Evolutionary conservation across 2,888 invertebrate species (phyloP).

Genomic region (Plagodis pulveraria): DNA sequence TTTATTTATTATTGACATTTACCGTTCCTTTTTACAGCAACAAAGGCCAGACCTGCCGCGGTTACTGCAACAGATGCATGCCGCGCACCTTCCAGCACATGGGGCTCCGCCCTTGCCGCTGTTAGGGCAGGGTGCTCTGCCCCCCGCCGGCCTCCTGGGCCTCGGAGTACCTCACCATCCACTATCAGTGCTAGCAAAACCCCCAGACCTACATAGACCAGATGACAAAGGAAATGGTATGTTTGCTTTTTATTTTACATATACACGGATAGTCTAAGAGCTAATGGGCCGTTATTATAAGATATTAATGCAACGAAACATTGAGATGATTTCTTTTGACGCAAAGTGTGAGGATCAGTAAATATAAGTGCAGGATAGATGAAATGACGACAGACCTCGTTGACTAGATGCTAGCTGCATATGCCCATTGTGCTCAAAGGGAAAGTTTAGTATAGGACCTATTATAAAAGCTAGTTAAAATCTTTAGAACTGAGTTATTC

Average conservation of each 20-base stretch:
- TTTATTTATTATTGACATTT: neutral
- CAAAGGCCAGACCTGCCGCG: constrained; percentile 93
- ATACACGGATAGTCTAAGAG: neutral
- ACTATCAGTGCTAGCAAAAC: constrained; percentile 90
- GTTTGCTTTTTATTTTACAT: constrained; percentile 39
- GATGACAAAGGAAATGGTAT: constrained; percentile 92
- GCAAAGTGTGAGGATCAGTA: too few relatives aligned
- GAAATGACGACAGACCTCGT: too few relatives aligned
- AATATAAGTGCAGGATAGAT: too few relatives aligned
- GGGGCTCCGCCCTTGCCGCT: constrained; percentile 89
- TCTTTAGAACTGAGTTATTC: too few relatives aligned
- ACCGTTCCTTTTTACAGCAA: constrained; percentile 85
- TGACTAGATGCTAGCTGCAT: too few relatives aligned
- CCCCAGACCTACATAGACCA: constrained; percentile 91
- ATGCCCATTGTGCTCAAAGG: too few relatives aligned
- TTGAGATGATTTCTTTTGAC: too few relatives aligned
- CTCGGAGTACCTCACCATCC: constrained; percentile 90
- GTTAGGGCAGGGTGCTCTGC: constrained; percentile 78
- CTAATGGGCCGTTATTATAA: neutral
- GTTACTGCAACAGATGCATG: constrained; percentile 96
- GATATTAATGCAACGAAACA: too few relatives aligned
- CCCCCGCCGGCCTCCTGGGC: constrained; percentile 87
- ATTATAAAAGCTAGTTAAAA: too few relatives aligned
- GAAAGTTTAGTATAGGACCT: too few relatives aligned
- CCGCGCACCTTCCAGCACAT: constrained; percentile 91